Base-by-base conservation (phyloP, 2,113 vertebrate species). In the Nanorana parkeri region DNA sequence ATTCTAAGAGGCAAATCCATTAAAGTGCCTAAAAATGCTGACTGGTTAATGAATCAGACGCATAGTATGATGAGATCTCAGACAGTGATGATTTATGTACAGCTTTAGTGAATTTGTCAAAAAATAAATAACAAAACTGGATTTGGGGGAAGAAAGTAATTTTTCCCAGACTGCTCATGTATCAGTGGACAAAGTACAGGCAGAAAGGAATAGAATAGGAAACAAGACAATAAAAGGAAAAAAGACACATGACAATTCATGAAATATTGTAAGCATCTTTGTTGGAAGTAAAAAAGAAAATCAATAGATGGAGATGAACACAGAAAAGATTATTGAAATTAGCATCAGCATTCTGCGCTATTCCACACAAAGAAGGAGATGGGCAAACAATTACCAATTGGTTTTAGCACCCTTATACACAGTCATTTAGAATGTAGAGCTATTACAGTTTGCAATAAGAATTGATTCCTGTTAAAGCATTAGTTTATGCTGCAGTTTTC, bases 11-110 rank as follows among this genome's bases (percentile, higher is more conserved):
- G 16, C 23, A 72, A 55, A 72, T 72, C 68, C 24, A 54, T 72
- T 52, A 26, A 24, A 26, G 51, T 26, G 15, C 47, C 23, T 20
- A 20, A 17, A 69, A 69, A 36, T 24, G 15, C 21, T 51, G 21
- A 52, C 68, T 24, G 68, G 51, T 72, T 72, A 72, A 72, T 72
- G 41, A 55, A 72, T 54, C 47, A 72, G 26, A 72, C 17, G 26
- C 68, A 6, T 17, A 19, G 7, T 55, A 51, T 72, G 68, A 72
- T 72, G 54, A 51, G 21, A 72, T 72, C 23, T 73, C 28, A 73
- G 29, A 17, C 19, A 55, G 20, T 20, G 19, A 29, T 73, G 51
- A 73, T 55, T 55, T 32, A 73, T 56, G 17, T 10, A 54, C 23
- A 26, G 68, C 26, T 72, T 72, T 55, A 72, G 24, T 72, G 68